Percentiles rank a stretch among this genome's conserved stretches.
phyloP scores from a whole-genome alignment of 2,888 invertebrate species.

The Zygaena filipendulae region DNA sequence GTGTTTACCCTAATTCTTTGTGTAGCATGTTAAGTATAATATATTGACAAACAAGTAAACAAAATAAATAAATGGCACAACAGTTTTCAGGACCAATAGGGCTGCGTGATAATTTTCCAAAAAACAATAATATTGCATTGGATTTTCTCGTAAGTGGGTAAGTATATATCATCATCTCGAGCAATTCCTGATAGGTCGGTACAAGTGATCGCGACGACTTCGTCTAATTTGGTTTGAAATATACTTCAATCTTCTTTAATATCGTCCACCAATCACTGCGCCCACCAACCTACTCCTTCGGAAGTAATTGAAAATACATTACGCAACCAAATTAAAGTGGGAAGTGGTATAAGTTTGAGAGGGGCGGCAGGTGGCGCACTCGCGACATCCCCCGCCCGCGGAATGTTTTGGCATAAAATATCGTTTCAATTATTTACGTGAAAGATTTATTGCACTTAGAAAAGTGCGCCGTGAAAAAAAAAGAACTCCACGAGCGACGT shows the following conservation, averaged over 20 bases:
- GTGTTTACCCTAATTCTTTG: too few relatives aligned
- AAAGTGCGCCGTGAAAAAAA: constrained; percentile 68
- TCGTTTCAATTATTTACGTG: constrained; percentile 71
- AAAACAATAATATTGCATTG: too few relatives aligned
- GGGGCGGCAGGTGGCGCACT: constrained; percentile 56
- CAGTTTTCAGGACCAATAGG: too few relatives aligned
- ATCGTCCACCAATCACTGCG: constrained; percentile 62
- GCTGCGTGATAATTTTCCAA: too few relatives aligned
- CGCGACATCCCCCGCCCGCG: constrained; percentile 54
- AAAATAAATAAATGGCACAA: too few relatives aligned
- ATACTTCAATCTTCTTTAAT: constrained; percentile 52
- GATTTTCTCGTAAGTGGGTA: too few relatives aligned
- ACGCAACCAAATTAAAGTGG: constrained; percentile 69
- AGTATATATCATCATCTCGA: too few relatives aligned
- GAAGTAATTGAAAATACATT: constrained; percentile 69
- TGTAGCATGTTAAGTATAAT: too few relatives aligned
- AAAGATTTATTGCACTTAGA: constrained; percentile 67
- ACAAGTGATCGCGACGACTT: too few relatives aligned
- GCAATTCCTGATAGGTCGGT: too few relatives aligned
- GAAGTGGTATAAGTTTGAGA: constrained; percentile 63
- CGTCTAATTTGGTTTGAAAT: too few relatives aligned
- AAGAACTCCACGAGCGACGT: constrained; percentile 61
- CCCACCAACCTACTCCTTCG: constrained; percentile 60
- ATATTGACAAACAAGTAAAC: too few relatives aligned
- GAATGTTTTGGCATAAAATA: constrained; percentile 71